Conservation (phyloP, 2,113 vertebrate genomes). For the Ascaphus truei region DNA sequence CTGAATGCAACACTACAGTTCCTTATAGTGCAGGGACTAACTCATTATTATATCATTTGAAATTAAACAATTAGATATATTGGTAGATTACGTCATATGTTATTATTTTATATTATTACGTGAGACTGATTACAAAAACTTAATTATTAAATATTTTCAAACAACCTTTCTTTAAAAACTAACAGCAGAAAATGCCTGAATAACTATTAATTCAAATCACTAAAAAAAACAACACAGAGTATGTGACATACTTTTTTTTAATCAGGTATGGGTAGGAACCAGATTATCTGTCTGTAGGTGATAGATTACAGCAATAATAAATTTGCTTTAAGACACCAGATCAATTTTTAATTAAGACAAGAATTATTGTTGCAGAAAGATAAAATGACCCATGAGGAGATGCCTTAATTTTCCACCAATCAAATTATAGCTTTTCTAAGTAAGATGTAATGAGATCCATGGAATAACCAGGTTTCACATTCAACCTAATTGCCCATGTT, state of each 20-base stretch:
- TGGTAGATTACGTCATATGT: too few relatives aligned
- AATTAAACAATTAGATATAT: too few relatives aligned
- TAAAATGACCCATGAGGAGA: conserved; percentile 97
- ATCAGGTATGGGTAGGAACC: conserved; percentile 97
- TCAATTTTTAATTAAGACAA: conserved; percentile 99
- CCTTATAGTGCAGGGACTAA: too few relatives aligned
- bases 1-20: too few relatives aligned
- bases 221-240: conserved; percentile 75
- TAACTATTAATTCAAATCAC: conserved; percentile 78
- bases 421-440: conserved; percentile 93
- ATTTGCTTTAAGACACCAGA: conserved; percentile 97
- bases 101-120: too few relatives aligned
- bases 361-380: conserved; percentile 98
- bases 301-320: conserved; percentile 99
- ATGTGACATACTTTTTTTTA: conserved; percentile 88
- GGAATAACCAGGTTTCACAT: conserved; percentile 81
- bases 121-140: background rate
- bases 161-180: conserved; percentile 51
- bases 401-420: conserved; percentile 96
- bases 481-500: conserved; percentile 80
- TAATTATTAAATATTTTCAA: background rate
- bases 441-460: conserved; percentile 85
- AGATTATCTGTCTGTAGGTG: conserved; percentile 96
- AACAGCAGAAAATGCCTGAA: conserved; percentile 53
- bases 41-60: too few relatives aligned